Evolutionary conservation across 1,140 invertebrate species (phyloP).

Genomic region (Helicoverpa armigera): DNA sequence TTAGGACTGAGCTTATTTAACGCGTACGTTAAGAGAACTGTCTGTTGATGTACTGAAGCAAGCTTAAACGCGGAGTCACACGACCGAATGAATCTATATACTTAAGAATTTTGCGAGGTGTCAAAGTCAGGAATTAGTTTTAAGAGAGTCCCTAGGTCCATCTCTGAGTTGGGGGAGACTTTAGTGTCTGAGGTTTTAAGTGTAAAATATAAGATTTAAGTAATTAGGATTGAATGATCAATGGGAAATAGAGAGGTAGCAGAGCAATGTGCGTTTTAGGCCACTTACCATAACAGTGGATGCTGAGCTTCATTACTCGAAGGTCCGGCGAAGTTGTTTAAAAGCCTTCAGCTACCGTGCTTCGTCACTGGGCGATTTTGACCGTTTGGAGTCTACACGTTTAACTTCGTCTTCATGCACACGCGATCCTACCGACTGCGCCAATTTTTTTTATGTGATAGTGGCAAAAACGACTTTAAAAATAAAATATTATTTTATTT

Average conservation of each 20-base stretch:
- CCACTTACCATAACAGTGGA: constrained; percentile 3
- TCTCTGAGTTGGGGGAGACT: background rate
- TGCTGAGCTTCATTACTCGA: background rate
- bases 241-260: background rate
- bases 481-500: too few relatives aligned
- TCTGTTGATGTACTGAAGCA: background rate
- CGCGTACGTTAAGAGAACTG: background rate
- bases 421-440: constrained; percentile 13
- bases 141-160: background rate
- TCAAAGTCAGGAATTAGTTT: constrained; percentile 44
- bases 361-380: background rate
- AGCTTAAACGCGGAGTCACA: constrained; percentile 39
- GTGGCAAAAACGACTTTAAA: background rate
- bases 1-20: constrained; percentile 38
- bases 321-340: background rate
- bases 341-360: constrained; percentile 25
- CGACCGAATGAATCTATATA: constrained; percentile 45
- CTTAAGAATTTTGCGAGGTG: constrained; percentile 2
- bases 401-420: background rate
- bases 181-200: background rate
- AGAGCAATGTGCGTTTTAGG: background rate
- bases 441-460: constrained; percentile 18
- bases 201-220: too few relatives aligned
- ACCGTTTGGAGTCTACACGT: background rate
- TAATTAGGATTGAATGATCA: background rate